Percentiles rank a stretch among this genome's conserved stretches.
Conservation (phyloP, 2,797 vertebrate genomes). For the Gobio occitaniae region DNA sequence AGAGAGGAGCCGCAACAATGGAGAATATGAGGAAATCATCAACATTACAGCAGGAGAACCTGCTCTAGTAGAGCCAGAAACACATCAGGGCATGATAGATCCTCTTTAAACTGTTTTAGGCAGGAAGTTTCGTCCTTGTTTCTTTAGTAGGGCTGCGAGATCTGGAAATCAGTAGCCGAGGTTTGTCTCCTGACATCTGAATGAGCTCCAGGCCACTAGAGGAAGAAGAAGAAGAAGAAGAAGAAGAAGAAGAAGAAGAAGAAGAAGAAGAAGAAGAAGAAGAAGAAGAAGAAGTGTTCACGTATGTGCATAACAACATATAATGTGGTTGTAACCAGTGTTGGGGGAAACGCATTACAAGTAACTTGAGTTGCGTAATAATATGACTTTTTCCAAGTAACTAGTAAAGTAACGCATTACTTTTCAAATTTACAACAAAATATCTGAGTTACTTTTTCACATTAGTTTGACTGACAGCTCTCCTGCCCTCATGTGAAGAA, state of each 20-base stretch:
- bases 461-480: too few species aligned
- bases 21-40: not conserved
- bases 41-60: not conserved
- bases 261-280: too few species aligned
- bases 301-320: not conserved
- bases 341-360: too few species aligned
- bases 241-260: too few species aligned
- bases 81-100: not conserved
- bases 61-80: not conserved
- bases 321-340: not conserved
- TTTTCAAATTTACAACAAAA: too few species aligned
- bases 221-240: conserved; percentile 7
- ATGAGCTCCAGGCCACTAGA: conserved; percentile 79
- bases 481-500: too few species aligned
- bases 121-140: conserved; percentile 20
- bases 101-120: not conserved
- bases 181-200: conserved; percentile 74
- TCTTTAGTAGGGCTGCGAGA: conserved; percentile 65
- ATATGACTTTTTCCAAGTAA: too few species aligned
- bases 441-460: too few species aligned
- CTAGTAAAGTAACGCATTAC: too few species aligned
- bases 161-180: conserved; percentile 75
- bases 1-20: not conserved
- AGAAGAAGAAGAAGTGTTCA: not conserved
- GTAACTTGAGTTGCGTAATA: too few species aligned